These are phyloP conservation scores for Cladorhizidae sp. DNA, from an alignment of 37 sponge, comb jelly and placozoan genomes.

Conservation along the genomic window DNA sequence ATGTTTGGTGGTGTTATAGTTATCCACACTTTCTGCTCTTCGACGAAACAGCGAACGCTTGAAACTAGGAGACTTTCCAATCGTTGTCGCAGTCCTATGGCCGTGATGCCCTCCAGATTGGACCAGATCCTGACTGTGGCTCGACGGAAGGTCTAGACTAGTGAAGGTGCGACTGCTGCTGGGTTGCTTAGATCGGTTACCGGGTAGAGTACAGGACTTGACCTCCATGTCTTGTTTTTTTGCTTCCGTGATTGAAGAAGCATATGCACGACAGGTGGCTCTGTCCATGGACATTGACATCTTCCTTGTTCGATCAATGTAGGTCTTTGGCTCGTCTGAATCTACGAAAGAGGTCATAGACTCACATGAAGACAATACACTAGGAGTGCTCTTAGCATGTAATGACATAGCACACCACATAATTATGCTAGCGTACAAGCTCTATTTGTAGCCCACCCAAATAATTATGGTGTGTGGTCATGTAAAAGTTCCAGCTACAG, in stretches of 20 bases:
- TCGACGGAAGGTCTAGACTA: too few relatives aligned
- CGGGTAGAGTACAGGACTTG: conserved; percentile 23
- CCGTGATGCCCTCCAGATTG: not conserved
- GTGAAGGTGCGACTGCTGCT: too few relatives aligned
- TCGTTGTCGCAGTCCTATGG: not conserved
- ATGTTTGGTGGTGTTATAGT: not conserved
- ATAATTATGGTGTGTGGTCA: too few relatives aligned
- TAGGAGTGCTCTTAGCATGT: too few relatives aligned
- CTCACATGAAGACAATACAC: too few relatives aligned
- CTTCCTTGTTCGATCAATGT: not conserved
- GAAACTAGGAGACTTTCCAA: not conserved
- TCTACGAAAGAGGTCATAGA: conserved; percentile 14
- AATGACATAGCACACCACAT: too few relatives aligned
- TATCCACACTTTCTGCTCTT: conserved; percentile 37
- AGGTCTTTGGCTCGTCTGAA: conserved; percentile 19
- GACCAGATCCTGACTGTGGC: too few relatives aligned
- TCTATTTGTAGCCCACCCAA: too few relatives aligned
- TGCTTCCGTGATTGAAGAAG: not conserved
- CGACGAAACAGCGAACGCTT: conserved; percentile 29
- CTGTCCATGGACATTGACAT: too few relatives aligned
- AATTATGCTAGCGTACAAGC: too few relatives aligned
- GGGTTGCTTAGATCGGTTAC: not conserved
- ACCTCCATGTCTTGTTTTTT: not conserved
- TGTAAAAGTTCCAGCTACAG: too few relatives aligned
- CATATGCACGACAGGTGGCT: not conserved